Base-by-base conservation (phyloP, 1,140 invertebrate genomes). In the Neodiprion lecontei region DNA sequence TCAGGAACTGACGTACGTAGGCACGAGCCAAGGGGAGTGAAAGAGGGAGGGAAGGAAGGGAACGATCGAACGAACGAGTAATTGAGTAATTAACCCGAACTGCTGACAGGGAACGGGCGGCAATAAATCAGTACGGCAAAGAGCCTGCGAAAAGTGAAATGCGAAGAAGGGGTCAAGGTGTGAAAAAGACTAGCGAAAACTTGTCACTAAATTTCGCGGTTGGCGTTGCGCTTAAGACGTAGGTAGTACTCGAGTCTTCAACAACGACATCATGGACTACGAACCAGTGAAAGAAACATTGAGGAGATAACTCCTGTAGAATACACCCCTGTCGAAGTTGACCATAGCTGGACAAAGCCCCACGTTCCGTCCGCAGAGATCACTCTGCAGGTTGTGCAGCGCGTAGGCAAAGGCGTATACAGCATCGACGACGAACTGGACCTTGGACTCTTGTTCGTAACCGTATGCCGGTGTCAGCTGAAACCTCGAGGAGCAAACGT, bases 361-460 rank as follows among this genome's bases (percentile, higher is more conserved):
- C 2, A 86, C 81, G 14, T 82, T 83, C 8, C 85, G 84, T 47
- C 85, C 79, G 80, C 94, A 93, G 5, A 91, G 75, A 74, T 91
- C 91, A 21, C 81, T 81, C 73, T 91, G 90, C 67, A 93, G 87
- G 75, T 91, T 91, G 85, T 91, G 90, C 11, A 97, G 89, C 0
- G 95, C 95, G 79, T 95, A 89, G 3, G 95, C 96, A 80, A 97
- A 93, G 0, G 96, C 95, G 81, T 95, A 96, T 5, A 97, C 95
- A 14, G 95, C 96, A 84, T 97, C 95, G 66, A 96, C 94, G 47
- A 97, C 95, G 82, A 97, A 96, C 80, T 96, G 95, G 8, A 96
- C 93, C 87, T 97, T 96, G 17, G 94, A 94, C 83, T 97, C 96
- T 81, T 96, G 95, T 78, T 91, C 91, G 79, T 92, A 93, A 4